phyloP scores from a whole-genome alignment of 2,888 invertebrate species.

The Eristalis pertinax region DNA sequence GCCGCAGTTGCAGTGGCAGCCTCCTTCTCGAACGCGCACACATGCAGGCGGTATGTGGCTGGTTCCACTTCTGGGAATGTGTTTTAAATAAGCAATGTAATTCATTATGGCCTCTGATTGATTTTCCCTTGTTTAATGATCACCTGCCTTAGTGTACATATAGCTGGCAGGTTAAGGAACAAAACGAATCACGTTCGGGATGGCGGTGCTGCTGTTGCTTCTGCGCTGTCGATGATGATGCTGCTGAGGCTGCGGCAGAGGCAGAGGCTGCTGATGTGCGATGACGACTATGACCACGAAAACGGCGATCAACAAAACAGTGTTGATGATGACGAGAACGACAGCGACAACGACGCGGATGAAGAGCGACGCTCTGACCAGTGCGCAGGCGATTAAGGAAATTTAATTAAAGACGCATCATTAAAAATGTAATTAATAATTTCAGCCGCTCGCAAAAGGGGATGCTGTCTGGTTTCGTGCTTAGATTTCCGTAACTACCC shows the following conservation, averaged over 20 bases:
- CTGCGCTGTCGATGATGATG: too few relatives aligned
- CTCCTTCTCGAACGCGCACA: neutral
- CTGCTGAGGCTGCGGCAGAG: neutral
- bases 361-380: neutral
- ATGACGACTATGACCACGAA: conserved; percentile 4
- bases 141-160: conserved; percentile 52
- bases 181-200: conserved; percentile 58
- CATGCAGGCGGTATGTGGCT: neutral
- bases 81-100: conserved; percentile 66
- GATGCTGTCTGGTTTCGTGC: conserved; percentile 24
- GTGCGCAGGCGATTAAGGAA: conserved; percentile 50
- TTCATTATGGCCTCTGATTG: conserved; percentile 69
- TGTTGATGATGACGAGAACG: neutral
- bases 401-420: conserved; percentile 65
- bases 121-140: conserved; percentile 68
- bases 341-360: conserved; percentile 3
- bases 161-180: conserved; percentile 44
- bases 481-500: too few relatives aligned
- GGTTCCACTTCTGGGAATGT: conserved; percentile 64
- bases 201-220: conserved; percentile 11
- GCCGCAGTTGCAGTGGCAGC: neutral
- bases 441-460: conserved; percentile 33
- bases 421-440: conserved; percentile 62
- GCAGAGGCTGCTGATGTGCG: neutral
- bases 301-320: neutral